phyloP scores from a whole-genome alignment of 2,113 vertebrate genomes.

The Panthera tigris region DNA sequence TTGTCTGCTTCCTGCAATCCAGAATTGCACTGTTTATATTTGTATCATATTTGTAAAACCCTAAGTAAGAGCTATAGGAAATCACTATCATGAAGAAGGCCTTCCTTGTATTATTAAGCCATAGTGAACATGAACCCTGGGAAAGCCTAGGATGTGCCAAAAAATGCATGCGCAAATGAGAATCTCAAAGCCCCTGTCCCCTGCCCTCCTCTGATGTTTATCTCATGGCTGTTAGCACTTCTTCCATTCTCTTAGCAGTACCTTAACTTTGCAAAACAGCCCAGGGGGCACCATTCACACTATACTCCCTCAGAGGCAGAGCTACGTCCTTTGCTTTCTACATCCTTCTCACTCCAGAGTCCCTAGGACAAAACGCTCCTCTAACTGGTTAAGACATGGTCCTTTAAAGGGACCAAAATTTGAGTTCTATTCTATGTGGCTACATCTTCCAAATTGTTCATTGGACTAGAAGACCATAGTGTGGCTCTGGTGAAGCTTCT shows the following conservation, averaged over 20 bases:
- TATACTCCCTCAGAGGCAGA: neutral
- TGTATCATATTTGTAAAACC: slow-evolving; percentile 39
- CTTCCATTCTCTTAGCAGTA: neutral
- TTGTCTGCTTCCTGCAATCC: slow-evolving; percentile 73
- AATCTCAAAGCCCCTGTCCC: neutral
- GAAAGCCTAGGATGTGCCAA: neutral
- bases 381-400: neutral
- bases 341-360: neutral
- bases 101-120: neutral
- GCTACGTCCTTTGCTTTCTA: neutral
- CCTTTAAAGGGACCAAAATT: neutral
- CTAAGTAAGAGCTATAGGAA: neutral
- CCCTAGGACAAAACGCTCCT: neutral
- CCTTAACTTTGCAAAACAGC: neutral
- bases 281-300: neutral
- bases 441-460: neutral
- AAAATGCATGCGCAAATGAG: neutral
- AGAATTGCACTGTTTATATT: slow-evolving; percentile 22
- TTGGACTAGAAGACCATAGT: neutral
- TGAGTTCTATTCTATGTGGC: neutral
- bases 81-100: neutral
- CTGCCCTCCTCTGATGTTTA: neutral
- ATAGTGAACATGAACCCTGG: neutral
- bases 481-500: neutral
- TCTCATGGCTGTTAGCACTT: neutral